phyloP scores from a whole-genome alignment of 2,888 invertebrate species.

The Chirona hameri region DNA sequence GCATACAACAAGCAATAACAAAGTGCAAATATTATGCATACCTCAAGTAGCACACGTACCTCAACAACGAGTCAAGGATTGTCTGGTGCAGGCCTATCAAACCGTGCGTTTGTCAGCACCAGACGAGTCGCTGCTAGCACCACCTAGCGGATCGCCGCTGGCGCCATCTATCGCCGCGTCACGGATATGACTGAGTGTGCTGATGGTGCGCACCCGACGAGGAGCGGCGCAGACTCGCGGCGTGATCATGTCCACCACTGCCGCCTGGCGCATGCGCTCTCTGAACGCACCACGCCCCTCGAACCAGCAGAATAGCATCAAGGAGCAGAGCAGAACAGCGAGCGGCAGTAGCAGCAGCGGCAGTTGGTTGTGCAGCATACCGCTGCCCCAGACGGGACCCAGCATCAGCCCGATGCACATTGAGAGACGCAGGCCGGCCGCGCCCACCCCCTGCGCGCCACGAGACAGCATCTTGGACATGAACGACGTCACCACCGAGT shows the following conservation, averaged over 20 bases:
- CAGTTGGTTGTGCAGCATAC: not conserved
- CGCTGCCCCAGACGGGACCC: not conserved
- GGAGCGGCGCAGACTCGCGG: not conserved
- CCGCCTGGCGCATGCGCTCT: not conserved
- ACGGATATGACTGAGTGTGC: not conserved
- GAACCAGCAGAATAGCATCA: not conserved
- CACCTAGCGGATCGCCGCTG: no score
- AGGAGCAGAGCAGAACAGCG: not conserved
- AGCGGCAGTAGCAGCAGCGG: not conserved
- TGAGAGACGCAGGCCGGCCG: not conserved
- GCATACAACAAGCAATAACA: no score
- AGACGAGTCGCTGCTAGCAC: no score
- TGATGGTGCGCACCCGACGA: not conserved
- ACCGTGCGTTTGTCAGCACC: no score
- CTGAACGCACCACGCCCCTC: not conserved
- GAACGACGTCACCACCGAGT: conserved; percentile 7
- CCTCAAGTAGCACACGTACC: no score
- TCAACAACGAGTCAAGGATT: no score
- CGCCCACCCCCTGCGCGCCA: not conserved
- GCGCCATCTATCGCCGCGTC: not conserved
- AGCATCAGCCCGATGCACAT: not conserved
- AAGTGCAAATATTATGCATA: no score
- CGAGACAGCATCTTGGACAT: conserved; percentile 4
- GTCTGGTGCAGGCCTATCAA: no score
- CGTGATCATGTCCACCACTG: not conserved